phyloP scores from a whole-genome alignment of 2,113 vertebrate genomes.

The Aix galericulata region DNA sequence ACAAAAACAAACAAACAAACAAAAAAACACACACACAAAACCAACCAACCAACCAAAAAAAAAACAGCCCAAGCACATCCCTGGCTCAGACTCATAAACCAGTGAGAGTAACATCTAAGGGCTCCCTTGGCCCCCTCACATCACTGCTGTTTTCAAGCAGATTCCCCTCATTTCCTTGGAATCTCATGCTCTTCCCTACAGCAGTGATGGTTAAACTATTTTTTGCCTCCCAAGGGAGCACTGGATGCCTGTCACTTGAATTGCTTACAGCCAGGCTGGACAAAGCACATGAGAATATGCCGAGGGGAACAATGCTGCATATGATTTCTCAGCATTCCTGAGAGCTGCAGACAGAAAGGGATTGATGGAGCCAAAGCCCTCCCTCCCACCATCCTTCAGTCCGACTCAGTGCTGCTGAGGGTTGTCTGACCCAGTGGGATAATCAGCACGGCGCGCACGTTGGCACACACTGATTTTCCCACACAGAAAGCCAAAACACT shows the following conservation, averaged over 20 bases:
- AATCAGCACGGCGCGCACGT: conserved; percentile 10
- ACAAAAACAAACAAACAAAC: too few relatives aligned
- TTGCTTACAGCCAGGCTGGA: conserved; percentile 58
- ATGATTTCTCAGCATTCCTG: conserved; percentile 63
- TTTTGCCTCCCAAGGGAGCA: conserved; percentile 61
- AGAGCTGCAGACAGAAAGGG: conserved; percentile 42
- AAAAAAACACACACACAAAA: too few relatives aligned
- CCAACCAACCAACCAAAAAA: too few relatives aligned
- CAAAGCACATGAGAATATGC: conserved; percentile 55
- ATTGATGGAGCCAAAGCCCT: conserved; percentile 29
- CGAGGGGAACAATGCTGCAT: conserved; percentile 25
- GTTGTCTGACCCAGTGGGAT: conserved; percentile 19
- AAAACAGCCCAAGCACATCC: not conserved
- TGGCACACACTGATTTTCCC: conserved; percentile 5
- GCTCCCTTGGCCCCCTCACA: not conserved
- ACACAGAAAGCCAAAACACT: conserved; percentile 35
- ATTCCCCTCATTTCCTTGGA: not conserved
- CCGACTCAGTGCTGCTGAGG: not conserved
- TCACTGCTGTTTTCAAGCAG: not conserved
- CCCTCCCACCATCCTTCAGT: not conserved
- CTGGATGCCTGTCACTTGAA: conserved; percentile 65
- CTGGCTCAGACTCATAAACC: not conserved
- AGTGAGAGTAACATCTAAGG: not conserved
- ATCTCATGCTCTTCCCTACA: not conserved
- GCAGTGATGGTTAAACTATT: not conserved